These are phyloP conservation scores for Megastigmus dorsalis DNA, from an alignment of 2,888 invertebrate species.

Conservation along the genomic window DNA sequence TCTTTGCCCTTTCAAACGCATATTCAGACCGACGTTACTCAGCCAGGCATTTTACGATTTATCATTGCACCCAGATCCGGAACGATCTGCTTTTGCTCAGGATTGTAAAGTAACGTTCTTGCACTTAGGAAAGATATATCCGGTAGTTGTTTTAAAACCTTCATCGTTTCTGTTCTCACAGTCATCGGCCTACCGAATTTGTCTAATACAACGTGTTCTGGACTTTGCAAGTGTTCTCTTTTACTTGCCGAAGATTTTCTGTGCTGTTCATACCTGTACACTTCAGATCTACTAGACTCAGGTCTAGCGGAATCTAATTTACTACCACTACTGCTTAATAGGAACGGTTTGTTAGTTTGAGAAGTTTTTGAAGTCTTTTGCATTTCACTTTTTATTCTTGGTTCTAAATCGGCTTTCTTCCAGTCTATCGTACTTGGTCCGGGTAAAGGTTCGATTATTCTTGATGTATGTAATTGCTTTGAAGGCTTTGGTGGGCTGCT, in stretches of 20 bases:
- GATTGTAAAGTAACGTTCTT: constrained; percentile 70
- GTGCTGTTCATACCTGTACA: constrained; percentile 51
- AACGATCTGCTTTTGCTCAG: constrained; percentile 70
- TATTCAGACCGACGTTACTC: constrained; percentile 74
- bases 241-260: constrained; percentile 56
- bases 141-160: constrained; percentile 70
- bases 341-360: constrained; percentile 55
- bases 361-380: constrained; percentile 50
- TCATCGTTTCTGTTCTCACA: constrained; percentile 67
- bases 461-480: constrained; percentile 57
- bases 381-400: constrained; percentile 50
- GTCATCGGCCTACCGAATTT: constrained; percentile 68
- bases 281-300: constrained; percentile 54
- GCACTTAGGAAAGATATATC: constrained; percentile 72
- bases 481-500: constrained; percentile 43
- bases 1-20: constrained; percentile 65
- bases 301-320: constrained; percentile 50
- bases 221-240: constrained; percentile 53
- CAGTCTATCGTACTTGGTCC: constrained; percentile 67
- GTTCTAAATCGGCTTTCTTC: constrained; percentile 63
- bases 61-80: constrained; percentile 72
- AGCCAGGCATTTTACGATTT: constrained; percentile 73
- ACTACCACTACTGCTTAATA: constrained; percentile 40
- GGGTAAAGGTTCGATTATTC: constrained; percentile 70
- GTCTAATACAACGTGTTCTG: constrained; percentile 67